Percentiles rank a stretch among this genome's conserved stretches.
phyloP scores from a whole-genome alignment of 1,140 invertebrate species.

The Rhopalosiphum maidis region DNA sequence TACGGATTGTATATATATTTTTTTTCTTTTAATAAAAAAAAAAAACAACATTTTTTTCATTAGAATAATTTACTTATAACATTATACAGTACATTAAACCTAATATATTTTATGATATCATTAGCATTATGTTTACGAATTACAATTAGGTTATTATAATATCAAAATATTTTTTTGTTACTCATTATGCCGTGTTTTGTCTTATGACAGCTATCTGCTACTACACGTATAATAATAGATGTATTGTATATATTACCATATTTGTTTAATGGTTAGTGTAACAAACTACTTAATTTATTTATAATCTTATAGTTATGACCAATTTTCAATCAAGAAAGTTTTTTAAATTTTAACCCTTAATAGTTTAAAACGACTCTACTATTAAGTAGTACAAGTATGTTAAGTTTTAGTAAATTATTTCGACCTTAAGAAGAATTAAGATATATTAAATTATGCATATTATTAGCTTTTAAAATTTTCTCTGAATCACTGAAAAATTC shows the following conservation, averaged over 20 bases:
- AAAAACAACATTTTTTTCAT: not conserved
- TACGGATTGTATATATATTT: no score
- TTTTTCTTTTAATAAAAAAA: no score
- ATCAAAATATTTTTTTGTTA: not conserved
- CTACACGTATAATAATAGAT: not conserved
- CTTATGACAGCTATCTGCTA: not conserved
- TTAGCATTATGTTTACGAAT: not conserved
- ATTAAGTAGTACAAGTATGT: not conserved
- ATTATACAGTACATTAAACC: not conserved
- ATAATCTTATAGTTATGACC: not conserved
- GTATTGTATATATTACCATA: not conserved
- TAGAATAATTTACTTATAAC: not conserved
- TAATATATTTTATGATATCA: constrained; percentile 16
- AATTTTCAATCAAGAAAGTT: not conserved
- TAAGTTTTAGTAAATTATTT: not conserved
- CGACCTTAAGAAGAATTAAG: not conserved
- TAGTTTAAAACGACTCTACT: not conserved
- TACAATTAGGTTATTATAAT: not conserved
- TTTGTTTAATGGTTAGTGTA: not conserved
- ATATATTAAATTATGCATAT: not conserved
- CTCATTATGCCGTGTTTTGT: not conserved
- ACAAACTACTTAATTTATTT: not conserved
- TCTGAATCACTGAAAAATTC: constrained; percentile 32
- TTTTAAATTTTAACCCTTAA: not conserved
- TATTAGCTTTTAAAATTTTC: constrained; percentile 5